Percentiles rank a stretch among this genome's conserved stretches.
These are phyloP conservation scores for Dasysyrphus tricinctus DNA, from an alignment of 2,888 invertebrate genomes.

Conservation along the genomic window DNA sequence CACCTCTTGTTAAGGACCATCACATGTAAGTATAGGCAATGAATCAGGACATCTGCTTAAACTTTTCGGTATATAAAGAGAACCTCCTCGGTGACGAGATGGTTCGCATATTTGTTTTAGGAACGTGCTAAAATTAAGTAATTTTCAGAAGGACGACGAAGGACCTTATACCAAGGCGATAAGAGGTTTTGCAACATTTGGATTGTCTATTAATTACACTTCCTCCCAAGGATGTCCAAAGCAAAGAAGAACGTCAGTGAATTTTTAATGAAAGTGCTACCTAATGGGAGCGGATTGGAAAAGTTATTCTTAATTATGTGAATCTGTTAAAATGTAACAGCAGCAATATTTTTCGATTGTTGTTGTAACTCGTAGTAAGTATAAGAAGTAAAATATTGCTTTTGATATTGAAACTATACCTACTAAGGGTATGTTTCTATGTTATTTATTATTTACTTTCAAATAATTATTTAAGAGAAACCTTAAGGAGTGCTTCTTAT, in stretches of 20 bases:
- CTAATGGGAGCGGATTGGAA: constrained; percentile 15
- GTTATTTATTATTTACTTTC: neutral
- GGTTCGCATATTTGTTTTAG: constrained; percentile 22
- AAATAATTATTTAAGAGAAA: neutral
- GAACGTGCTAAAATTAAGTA: constrained; percentile 25
- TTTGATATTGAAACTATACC: neutral
- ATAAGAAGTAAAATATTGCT: neutral
- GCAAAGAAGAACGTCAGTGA: constrained; percentile 12
- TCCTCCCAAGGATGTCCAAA: neutral
- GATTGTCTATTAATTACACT: constrained; percentile 27
- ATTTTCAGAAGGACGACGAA: neutral
- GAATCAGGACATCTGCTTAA: constrained; percentile 29
- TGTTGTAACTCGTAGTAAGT: neutral
- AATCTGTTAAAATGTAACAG: neutral
- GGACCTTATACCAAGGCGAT: constrained; percentile 4
- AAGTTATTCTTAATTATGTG: constrained; percentile 24
- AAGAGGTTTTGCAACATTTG: constrained; percentile 20
- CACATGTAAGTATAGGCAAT: constrained; percentile 23
- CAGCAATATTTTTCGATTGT: neutral
- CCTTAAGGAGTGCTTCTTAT: neutral
- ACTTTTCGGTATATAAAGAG: neutral
- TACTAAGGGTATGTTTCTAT: neutral
- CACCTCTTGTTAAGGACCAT: constrained; percentile 10
- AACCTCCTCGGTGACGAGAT: neutral
- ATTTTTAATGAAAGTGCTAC: constrained; percentile 29